Evolutionary conservation across 2,113 vertebrate genomes (phyloP).

Genomic region (Eurypyga helias): DNA sequence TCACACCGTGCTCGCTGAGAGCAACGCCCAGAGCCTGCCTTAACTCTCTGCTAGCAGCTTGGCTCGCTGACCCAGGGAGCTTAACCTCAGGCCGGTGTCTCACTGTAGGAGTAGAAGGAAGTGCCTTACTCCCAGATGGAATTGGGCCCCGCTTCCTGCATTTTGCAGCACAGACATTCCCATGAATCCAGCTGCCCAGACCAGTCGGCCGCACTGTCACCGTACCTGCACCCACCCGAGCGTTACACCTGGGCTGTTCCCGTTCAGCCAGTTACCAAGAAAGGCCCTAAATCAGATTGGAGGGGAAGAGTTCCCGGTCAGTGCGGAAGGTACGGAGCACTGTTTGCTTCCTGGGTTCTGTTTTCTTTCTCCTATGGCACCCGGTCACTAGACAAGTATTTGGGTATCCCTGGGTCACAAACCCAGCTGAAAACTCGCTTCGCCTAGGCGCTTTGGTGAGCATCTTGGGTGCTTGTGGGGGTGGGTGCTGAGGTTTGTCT

Average conservation of each 20-base stretch:
- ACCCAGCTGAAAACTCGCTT: background rate
- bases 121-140: background rate
- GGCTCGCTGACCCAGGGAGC: background rate
- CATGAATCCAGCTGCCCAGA: background rate
- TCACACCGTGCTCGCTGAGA: background rate
- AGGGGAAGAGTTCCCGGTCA: background rate
- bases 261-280: background rate
- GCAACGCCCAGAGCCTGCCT: background rate
- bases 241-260: background rate
- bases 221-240: background rate
- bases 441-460: background rate
- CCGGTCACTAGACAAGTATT: background rate
- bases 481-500: background rate
- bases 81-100: background rate
- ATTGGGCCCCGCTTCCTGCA: background rate
- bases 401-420: background rate
- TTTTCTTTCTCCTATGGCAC: background rate
- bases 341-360: background rate
- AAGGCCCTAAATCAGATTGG: background rate
- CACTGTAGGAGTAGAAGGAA: background rate
- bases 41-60: background rate
- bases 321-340: accelerated
- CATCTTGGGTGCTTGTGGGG: background rate
- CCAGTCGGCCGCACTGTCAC: background rate
- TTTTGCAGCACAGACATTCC: background rate